Evolutionary conservation across 1,140 invertebrate genomes (phyloP).

Genomic region (Saccostrea cuccullata): DNA sequence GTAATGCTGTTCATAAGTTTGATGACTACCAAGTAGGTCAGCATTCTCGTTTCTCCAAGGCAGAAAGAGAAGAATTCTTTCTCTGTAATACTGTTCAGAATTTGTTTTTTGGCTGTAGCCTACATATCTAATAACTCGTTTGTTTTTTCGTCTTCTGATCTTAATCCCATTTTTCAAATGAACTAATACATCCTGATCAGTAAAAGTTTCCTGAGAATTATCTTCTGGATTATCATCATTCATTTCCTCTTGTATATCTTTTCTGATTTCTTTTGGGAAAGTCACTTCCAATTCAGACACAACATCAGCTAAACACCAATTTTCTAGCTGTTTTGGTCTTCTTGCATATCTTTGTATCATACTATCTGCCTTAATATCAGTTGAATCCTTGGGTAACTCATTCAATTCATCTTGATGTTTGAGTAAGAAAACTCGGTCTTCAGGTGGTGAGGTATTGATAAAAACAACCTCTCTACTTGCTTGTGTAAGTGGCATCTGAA

Average conservation of each 20-base stretch:
- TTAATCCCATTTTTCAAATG: constrained; percentile 51
- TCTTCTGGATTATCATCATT: constrained; percentile 13
- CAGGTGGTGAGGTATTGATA: constrained; percentile 55
- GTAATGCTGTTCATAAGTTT: constrained; percentile 39
- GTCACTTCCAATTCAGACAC: constrained; percentile 12
- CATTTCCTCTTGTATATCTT: neutral
- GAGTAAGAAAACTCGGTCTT: constrained; percentile 31
- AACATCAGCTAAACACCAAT: constrained; percentile 45
- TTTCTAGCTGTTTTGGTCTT: constrained; percentile 35
- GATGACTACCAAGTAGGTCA: constrained; percentile 1
- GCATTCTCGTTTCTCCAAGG: constrained; percentile 45
- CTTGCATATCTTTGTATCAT: constrained; percentile 38
- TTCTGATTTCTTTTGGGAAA: constrained; percentile 4
- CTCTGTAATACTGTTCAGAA: constrained; percentile 45
- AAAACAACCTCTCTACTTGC: constrained; percentile 53
- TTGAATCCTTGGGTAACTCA: constrained; percentile 29
- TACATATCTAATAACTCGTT: constrained; percentile 47
- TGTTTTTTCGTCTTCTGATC: constrained; percentile 37
- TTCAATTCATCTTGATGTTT: constrained; percentile 20
- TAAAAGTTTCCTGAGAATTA: neutral
- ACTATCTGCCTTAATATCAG: constrained; percentile 40
- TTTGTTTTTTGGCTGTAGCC: constrained; percentile 45
- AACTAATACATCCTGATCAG: neutral
- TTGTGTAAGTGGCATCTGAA: constrained; percentile 55
- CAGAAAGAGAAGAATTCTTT: constrained; percentile 43